Evolutionary conservation across 2,888 invertebrate species (phyloP).

Genomic region (Drosophila neutralis): DNA sequence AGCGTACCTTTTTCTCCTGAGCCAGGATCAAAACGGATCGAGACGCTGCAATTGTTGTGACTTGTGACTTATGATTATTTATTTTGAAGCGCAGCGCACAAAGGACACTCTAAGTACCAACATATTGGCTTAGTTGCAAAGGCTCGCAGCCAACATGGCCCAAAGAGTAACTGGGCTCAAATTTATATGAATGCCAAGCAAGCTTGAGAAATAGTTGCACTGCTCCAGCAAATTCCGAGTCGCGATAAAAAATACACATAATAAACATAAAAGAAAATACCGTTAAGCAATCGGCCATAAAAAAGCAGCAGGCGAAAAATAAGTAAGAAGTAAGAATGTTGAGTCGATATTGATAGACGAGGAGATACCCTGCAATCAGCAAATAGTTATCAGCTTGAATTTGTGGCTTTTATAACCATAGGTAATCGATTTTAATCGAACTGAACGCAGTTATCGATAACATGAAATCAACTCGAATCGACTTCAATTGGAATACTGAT

Average conservation of each 20-base stretch:
- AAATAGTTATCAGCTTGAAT: background rate
- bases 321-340: conserved; percentile 5
- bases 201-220: background rate
- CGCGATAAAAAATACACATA: background rate
- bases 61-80: conserved; percentile 46
- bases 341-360: background rate
- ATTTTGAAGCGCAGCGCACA: conserved; percentile 25
- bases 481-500: background rate
- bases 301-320: background rate
- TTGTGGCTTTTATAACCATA: background rate
- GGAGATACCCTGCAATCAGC: background rate
- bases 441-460: background rate
- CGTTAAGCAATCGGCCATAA: conserved; percentile 10
- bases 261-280: conserved; percentile 1
- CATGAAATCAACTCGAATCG: background rate
- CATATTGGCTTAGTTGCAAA: conserved; percentile 2
- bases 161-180: background rate
- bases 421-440: background rate
- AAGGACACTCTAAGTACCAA: conserved; percentile 7
- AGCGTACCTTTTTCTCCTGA: conserved; percentile 39
- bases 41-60: conserved; percentile 50
- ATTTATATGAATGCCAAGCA: background rate
- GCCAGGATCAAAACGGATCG: conserved; percentile 32
- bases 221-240: background rate
- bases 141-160: background rate